Base-by-base conservation (phyloP, 2,113 vertebrate genomes). In the Phyllopteryx taeniolatus region DNA sequence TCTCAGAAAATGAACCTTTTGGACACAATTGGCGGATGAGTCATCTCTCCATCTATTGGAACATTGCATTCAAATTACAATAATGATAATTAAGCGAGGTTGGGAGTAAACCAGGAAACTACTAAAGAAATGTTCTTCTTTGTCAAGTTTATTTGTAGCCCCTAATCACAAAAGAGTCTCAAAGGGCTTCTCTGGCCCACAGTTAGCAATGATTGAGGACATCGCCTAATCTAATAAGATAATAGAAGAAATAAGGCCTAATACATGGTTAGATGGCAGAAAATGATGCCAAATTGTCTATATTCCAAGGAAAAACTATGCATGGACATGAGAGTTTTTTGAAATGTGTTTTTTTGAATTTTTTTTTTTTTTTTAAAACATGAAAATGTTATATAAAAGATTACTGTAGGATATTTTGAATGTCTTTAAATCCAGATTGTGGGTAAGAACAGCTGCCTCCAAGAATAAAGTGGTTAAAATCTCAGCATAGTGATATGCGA, bases 61-160 rank as follows among this genome's bases (percentile, higher is more conserved):
- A 44, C 73, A 70, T 20, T 61, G 27, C 39, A 44, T 39, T 65
- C 10, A 44, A 65, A 65, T 53, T 51, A 51, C 74, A 56, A 47
- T 22, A 13, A 19, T 69, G 46, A 67, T 39, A 77, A 78, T 44
- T 13, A 65, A 43, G 61, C 17, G 13, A 51, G 11, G 71, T 14
- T 60, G 27, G 31, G 12, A 31, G 11, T 31, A 4, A 7, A 33
- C 22, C 57, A 33, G 22, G 8, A 13, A 57, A 57, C 56, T 57
- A 56, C 46, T 27, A 27, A 27, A 27, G 27, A 27, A 27, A 27
- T 27, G 3, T 39, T 39, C 35, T 39, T 39, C 6, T 39, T 39
- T 39, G 35, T 39, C 35, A 39, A 39, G 35, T 39, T 39, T 39
- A 39, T 39, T 39, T 39, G 35, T 39, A 39, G 35, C 35, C 35